These are phyloP conservation scores for Dinothrombium tinctorium DNA, from an alignment of 1,140 invertebrate species.

Conservation along the genomic window DNA sequence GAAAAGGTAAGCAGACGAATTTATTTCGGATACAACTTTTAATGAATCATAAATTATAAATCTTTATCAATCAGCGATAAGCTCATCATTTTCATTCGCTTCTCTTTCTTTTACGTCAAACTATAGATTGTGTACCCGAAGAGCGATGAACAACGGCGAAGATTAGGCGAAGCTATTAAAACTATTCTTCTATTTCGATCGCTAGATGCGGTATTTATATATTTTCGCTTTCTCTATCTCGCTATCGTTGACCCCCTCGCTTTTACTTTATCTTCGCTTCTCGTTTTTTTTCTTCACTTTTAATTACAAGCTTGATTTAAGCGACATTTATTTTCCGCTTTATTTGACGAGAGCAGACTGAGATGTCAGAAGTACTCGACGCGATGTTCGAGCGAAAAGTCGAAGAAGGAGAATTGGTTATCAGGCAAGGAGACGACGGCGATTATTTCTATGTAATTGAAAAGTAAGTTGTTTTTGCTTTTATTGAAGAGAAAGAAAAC, in stretches of 20 bases:
- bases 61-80: too few species aligned
- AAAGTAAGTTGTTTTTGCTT: conserved; percentile 27
- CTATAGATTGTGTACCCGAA: conserved; percentile 53
- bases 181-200: conserved; percentile 81
- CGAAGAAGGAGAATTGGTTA: conserved; percentile 64
- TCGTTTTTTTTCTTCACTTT: neutral
- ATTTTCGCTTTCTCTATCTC: neutral
- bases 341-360: too few species aligned
- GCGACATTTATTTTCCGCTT: too few species aligned
- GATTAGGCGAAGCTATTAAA: conserved; percentile 65
- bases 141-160: conserved; percentile 68
- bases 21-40: too few species aligned
- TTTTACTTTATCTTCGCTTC: neutral
- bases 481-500: too few species aligned
- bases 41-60: too few species aligned
- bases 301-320: too few species aligned
- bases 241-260: neutral
- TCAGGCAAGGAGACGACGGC: conserved; percentile 85
- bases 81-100: neutral
- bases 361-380: conserved; percentile 66
- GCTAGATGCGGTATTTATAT: conserved; percentile 48
- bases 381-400: conserved; percentile 84
- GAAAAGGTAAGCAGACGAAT: conserved; percentile 8
- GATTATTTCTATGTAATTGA: conserved; percentile 97
- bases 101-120: conserved; percentile 5